Evolutionary conservation across 2,797 vertebrate genomes (phyloP), one percentile per base, ranked within the genome.

Genomic region (Steatocranus sp.): DNA sequence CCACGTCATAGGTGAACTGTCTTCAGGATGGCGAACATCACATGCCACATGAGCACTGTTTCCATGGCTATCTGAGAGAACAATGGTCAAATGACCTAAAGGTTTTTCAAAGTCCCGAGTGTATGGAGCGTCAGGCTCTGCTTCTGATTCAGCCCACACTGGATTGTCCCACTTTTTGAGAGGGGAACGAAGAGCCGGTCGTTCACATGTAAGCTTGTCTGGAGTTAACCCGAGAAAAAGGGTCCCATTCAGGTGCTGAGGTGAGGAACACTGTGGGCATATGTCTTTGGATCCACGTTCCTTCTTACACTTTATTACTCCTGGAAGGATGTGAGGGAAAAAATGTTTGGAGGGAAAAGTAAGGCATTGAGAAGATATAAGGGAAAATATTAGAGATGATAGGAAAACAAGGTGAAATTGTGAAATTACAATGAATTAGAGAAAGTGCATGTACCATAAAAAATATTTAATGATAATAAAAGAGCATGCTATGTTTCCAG

Each of bases 301-400:
- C 82, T 96, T 97, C 89, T 96, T 97, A 81, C 96, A 97, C 89
- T 96, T 97, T 82, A 97, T 93, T 78, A 97, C 89, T 48, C 96
- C 97, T 97, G 84, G 25, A 75, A 81, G 14, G 86, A 49, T 83
- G 46, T 54, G 8, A 3, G 17, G 81, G 12, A 50, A 8, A 38
- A 76, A 63, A 36, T 27, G 51, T 48, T 36, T 8, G 11, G 4
- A 73, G 41, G 41, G 41, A 70, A 27, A 43, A 66, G 12, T 6
- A 14, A 76, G 9, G 41, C 15, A 17, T 25, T 7, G 14, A 15
- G 56, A 61, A 5, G 17, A 34, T 34, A 36, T 25, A 25, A 41
- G 36, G 63, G 20, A 41, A 68, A 68, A 68, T 15, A 23, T 68
- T 3, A 41, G 12, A 23, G 63, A 41, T 25, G 14, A 68, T 41